These are phyloP conservation scores for Typhlomys cinereus DNA, from an alignment of 2,113 vertebrate genomes.

Conservation along the genomic window DNA sequence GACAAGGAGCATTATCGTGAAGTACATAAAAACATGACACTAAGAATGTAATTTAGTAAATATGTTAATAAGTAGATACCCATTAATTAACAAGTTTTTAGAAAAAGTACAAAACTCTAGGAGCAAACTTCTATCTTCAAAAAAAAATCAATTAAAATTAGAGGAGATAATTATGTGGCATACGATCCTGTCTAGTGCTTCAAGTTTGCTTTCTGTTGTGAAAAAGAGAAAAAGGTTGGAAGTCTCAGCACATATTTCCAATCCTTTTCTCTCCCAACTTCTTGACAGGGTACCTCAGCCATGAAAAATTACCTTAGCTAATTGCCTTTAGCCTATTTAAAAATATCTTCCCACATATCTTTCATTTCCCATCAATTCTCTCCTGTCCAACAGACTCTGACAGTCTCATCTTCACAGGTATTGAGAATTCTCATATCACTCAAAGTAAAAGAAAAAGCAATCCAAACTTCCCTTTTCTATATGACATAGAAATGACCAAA, in stretches of 20 bases:
- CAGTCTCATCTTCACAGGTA: conserved; percentile 23
- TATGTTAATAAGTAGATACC: neutral
- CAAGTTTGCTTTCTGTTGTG: neutral
- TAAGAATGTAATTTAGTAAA: neutral
- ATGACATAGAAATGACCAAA: neutral
- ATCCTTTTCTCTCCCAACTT: neutral
- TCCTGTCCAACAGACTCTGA: neutral
- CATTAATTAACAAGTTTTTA: neutral
- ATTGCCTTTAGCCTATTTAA: conserved; percentile 49
- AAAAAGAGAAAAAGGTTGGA: neutral
- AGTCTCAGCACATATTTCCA: conserved; percentile 29
- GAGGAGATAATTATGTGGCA: neutral
- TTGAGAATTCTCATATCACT: neutral
- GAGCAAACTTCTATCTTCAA: neutral
- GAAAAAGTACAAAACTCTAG: neutral
- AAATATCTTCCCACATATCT: neutral
- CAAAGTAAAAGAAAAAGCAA: neutral
- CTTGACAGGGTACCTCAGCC: conserved; percentile 51
- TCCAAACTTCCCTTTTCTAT: neutral
- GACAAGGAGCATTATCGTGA: neutral
- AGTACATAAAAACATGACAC: neutral
- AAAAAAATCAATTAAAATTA: neutral
- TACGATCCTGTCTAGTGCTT: neutral
- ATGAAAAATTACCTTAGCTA: conserved; percentile 59
- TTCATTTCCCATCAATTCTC: conserved; percentile 49